Evolutionary conservation across 2,113 vertebrate genomes (phyloP).

Genomic region (Clarias macrocephalus): DNA sequence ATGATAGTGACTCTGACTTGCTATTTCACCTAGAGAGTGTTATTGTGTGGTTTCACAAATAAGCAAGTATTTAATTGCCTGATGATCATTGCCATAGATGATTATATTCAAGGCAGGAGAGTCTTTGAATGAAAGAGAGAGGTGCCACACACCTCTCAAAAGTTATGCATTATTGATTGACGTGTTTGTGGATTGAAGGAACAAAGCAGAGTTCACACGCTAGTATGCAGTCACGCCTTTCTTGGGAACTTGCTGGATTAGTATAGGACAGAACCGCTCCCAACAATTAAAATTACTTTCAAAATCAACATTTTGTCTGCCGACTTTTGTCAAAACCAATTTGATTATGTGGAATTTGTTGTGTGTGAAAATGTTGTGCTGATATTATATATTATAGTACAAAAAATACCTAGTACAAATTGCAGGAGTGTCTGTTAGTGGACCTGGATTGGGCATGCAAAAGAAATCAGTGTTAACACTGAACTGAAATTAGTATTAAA

Average conservation of each 20-base stretch:
- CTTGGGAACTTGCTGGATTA: slow-evolving; percentile 25
- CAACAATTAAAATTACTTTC: slow-evolving; percentile 10
- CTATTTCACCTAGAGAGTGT: not conserved
- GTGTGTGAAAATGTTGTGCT: not conserved
- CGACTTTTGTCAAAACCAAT: not conserved
- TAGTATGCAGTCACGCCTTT: slow-evolving; percentile 35
- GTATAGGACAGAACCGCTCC: not conserved
- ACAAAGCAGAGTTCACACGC: slow-evolving; percentile 37
- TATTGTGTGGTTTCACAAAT: not conserved
- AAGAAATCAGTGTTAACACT: not conserved
- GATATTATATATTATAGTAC: not conserved
- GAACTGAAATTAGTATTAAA: slow-evolving; percentile 30
- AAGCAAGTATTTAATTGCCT: too few species aligned
- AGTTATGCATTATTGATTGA: slow-evolving; percentile 48
- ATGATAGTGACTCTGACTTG: not conserved
- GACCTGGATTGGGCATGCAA: not conserved
- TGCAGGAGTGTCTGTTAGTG: not conserved
- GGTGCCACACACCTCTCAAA: slow-evolving; percentile 20
- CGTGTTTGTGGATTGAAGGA: slow-evolving; percentile 23
- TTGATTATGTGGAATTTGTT: not conserved
- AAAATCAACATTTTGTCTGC: not conserved
- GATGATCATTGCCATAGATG: not conserved
- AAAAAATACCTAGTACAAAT: not conserved
- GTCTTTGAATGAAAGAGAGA: slow-evolving; percentile 2
- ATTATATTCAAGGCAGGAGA: not conserved